These are phyloP conservation scores for Chiropotes sagulatus DNA, from an alignment of 2,797 vertebrate species.

Conservation along the genomic window DNA sequence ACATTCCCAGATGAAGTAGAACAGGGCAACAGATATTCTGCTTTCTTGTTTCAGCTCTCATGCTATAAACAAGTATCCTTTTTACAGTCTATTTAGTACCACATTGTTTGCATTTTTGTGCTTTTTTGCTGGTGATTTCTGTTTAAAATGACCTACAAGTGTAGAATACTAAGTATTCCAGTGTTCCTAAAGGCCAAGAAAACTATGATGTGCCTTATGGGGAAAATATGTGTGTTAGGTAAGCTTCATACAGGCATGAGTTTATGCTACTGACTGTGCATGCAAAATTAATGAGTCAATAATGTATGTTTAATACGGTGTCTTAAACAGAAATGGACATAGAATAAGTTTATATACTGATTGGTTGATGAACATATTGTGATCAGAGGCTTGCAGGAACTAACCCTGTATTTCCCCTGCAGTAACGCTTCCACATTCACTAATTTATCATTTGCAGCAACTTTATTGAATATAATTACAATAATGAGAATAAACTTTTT, in stretches of 20 bases:
- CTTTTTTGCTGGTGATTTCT: background rate
- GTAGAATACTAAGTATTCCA: background rate
- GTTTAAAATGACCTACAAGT: background rate
- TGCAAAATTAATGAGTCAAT: background rate
- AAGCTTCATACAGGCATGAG: background rate
- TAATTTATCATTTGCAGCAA: background rate
- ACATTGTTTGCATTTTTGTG: background rate
- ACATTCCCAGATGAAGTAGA: background rate
- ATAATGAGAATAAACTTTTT: background rate
- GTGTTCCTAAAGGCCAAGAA: background rate
- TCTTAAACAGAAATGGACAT: background rate
- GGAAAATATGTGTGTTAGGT: background rate
- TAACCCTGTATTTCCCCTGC: background rate
- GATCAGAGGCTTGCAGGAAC: background rate
- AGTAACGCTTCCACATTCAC: background rate
- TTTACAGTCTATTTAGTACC: background rate
- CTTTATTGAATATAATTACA: background rate
- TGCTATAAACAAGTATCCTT: background rate
- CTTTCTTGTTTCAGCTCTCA: background rate
- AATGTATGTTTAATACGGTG: background rate
- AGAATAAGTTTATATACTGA: background rate
- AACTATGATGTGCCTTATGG: background rate
- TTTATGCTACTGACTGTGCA: background rate
- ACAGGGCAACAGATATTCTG: background rate
- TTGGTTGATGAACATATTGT: background rate